Evolutionary conservation across 2,888 invertebrate species (phyloP), one percentile per base, ranked within the genome.

Genomic region (Magallana nippona): DNA sequence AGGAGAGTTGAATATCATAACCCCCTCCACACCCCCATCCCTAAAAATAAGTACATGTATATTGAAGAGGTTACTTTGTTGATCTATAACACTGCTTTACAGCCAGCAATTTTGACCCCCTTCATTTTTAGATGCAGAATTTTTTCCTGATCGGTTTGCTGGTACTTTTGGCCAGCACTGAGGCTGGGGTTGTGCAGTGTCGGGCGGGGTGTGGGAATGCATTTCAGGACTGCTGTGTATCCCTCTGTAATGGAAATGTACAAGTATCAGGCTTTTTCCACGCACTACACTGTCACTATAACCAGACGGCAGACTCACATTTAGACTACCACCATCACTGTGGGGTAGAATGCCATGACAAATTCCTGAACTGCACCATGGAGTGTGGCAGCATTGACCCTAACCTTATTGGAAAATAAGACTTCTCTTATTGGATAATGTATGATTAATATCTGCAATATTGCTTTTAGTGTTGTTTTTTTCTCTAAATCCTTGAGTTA

Each of bases 371-470:
- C 71, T 71, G 71, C 13, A 32, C 71, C 71, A 71, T 71, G 71
- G 71, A 2, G 27, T 71, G 71, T 71, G 71, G 71, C 19, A 71
- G 71, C 27, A 32, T 71, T 71, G 32, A 71, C 13, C 71, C 71
- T 0, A 71, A 11, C 15, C 27, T 71, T 15, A 22, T 71, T 32
- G 71, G 71, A 13, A 71, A 27, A 71, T 71, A 71, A 71, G 2
- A 60, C 0, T 11, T 11, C 71, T 27, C 71, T 27, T 63, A 8
- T 60, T 10, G 15, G 8, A 44, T 44, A 0, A 44, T 63, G 0
- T 32, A 44, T 19, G 19, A 15, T 60, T 1, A 5, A n/a, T n/a
- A 15, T 17, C n/a, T 60, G 17, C 17, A 8, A n/a, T 17, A 17
- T 17, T n/a, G n/a, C n/a, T 15, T 58, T 58, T 1, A 60, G 15